A percentile compares a stretch with the other conserved stretches of the same genome.
Evolutionary conservation across 2,113 vertebrate genomes (phyloP).

Genomic region (Ciconia maguari): DNA sequence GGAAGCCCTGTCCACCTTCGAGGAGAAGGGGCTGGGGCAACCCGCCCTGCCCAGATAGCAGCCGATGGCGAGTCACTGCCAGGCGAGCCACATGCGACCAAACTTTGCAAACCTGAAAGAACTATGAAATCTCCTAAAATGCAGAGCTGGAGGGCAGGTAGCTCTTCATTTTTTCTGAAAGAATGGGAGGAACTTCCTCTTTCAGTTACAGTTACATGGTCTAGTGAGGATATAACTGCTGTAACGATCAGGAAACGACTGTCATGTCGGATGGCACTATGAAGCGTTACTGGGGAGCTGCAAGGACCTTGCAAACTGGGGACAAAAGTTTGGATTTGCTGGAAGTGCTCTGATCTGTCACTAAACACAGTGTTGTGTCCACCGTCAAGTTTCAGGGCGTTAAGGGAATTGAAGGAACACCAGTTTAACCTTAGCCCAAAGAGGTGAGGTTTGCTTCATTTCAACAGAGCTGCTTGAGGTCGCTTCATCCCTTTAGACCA

Average conservation of each 20-base stretch:
- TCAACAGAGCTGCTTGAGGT: background rate
- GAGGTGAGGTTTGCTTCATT: background rate
- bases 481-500: background rate
- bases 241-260: background rate
- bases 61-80: accelerated
- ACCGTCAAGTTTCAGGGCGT: background rate
- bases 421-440: background rate
- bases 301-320: background rate
- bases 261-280: background rate
- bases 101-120: background rate
- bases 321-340: background rate
- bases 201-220: background rate
- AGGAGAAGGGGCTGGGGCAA: background rate
- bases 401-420: background rate
- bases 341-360: background rate
- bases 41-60: background rate
- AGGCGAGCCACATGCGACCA: accelerated
- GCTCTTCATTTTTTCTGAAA: background rate
- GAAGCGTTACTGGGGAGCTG: background rate
- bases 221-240: background rate
- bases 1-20: accelerated
- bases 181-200: slow-evolving; percentile 15
- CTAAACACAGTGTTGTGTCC: background rate
- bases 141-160: background rate
- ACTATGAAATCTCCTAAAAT: background rate